Conservation (phyloP, 2,797 vertebrate genomes). For the Cynopterus sphinx region DNA sequence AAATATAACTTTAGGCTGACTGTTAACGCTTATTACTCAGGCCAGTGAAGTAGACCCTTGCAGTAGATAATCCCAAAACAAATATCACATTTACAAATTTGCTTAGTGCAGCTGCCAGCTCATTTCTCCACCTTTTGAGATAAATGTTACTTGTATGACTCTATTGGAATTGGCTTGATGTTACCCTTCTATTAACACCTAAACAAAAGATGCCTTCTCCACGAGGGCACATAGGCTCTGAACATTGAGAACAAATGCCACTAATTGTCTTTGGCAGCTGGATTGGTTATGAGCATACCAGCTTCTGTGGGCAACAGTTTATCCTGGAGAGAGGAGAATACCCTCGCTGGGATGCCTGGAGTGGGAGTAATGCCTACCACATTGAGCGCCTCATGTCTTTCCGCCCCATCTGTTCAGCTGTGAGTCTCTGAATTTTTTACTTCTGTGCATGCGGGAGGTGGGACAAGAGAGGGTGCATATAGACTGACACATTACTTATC, state of each 20-base stretch:
- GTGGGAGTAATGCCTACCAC: slow-evolving; percentile 98
- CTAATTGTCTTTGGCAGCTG: slow-evolving; percentile 88
- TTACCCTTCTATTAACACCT: slow-evolving; percentile 29
- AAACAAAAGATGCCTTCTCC: slow-evolving; percentile 23
- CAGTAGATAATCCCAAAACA: slow-evolving; percentile 37
- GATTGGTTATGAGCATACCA: slow-evolving; percentile 96
- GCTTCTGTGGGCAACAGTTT: slow-evolving; percentile 98
- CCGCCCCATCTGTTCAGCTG: slow-evolving; percentile 96
- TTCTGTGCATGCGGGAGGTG: neutral
- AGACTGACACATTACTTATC: neutral
- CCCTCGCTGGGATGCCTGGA: slow-evolving; percentile 98
- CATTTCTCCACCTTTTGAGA: neutral
- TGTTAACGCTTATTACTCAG: neutral
- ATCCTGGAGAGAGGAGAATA: slow-evolving; percentile 98
- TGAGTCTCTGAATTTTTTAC: slow-evolving; percentile 83
- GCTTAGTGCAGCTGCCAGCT: neutral
- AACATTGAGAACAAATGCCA: neutral
- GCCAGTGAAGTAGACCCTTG: neutral
- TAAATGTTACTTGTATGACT: neutral
- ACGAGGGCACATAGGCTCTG: neutral
- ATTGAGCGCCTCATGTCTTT: slow-evolving; percentile 98
- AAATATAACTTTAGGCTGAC: neutral
- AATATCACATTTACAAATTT: neutral
- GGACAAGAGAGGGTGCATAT: neutral
- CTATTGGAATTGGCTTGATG: neutral